Base-by-base conservation (phyloP, 2,888 invertebrate genomes). In the Lapara coniferarum region DNA sequence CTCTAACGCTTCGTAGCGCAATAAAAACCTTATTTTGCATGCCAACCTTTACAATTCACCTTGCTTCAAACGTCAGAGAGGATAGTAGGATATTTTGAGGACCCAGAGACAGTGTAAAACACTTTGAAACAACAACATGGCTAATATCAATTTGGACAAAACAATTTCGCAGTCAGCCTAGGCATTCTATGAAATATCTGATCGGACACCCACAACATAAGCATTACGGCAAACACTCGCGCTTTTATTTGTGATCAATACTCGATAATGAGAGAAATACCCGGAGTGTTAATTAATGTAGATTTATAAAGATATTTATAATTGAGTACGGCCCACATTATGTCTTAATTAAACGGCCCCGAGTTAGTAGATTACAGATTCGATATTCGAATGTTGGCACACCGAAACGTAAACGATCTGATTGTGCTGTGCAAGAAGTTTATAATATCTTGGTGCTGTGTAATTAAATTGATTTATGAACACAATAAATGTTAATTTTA, bases 191-290 rank as follows among this genome's bases (percentile, higher is more conserved):
- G 12, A 63, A 49, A 49, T 63, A 49, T 63, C 49, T 63, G 49
- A 63, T 63, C 49, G 19, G 13, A 5, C 63, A 63, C 63, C 63
- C 69, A 69, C 49, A 63, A 46, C 63, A 12, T 37, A 59, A 59
- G 37, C 59, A 46, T 49, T 49, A 7, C 63, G n/a, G 63, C 63
- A 13, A 19, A 49, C 13, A 49, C 19, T 63, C 14, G 44, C 16
- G 69, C 16, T 67, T 69, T 71, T 69, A 57, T 72, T 72, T 70
- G 59, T 56, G 63, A 57, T 71, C 66, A 67, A 69, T 69, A 53
- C 63, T 63, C 63, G 63, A 56, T 56, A 67, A 67, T 56, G 56
- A 56, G 25, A 67, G 56, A 53, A 68, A 68, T 52, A 68, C 58
- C 16, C 51, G n/a, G 51, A 16, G 51, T 58, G 57, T 58, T 58